Evolutionary conservation across 1,140 invertebrate species (phyloP).

Genomic region (Ladona fulva): DNA sequence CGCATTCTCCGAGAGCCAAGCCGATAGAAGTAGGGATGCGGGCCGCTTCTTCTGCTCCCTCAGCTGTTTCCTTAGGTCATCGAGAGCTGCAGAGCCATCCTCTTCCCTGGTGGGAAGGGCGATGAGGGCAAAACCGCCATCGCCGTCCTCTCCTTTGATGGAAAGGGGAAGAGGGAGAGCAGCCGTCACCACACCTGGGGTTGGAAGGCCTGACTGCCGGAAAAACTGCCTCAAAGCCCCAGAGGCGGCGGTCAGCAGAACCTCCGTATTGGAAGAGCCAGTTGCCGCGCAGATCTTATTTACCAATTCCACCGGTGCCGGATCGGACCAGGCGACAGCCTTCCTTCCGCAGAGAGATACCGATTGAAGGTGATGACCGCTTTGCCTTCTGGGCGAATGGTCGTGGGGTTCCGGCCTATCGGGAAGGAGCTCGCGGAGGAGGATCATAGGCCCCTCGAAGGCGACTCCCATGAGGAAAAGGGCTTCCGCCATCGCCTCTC

Average conservation of each 20-base stretch:
- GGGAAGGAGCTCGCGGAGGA: slow-evolving; percentile 41
- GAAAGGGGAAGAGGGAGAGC: slow-evolving; percentile 39
- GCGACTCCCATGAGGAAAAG: slow-evolving; percentile 44
- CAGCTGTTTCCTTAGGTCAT: slow-evolving; percentile 33
- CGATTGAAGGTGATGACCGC: slow-evolving; percentile 44
- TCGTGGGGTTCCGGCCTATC: slow-evolving; percentile 19
- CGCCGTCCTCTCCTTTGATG: slow-evolving; percentile 33
- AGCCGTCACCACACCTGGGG: slow-evolving; percentile 44
- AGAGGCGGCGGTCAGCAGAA: slow-evolving; percentile 51
- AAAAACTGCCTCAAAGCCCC: slow-evolving; percentile 55
- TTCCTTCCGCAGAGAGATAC: slow-evolving; percentile 65
- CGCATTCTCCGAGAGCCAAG: slow-evolving; percentile 56
- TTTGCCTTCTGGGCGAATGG: not conserved
- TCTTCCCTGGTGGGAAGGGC: slow-evolving; percentile 43
- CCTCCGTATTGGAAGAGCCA: slow-evolving; percentile 47
- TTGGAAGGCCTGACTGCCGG: slow-evolving; percentile 36
- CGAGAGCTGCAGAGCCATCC: slow-evolving; percentile 33
- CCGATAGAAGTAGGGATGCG: slow-evolving; percentile 52
- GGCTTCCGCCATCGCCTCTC: slow-evolving; percentile 44
- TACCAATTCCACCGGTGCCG: slow-evolving; percentile 44
- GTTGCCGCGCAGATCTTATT: slow-evolving; percentile 48
- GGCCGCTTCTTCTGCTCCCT: slow-evolving; percentile 50
- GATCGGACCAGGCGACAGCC: slow-evolving; percentile 63
- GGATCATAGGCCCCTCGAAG: slow-evolving; percentile 45
- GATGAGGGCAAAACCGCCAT: slow-evolving; percentile 47